Conservation (phyloP, 2,113 vertebrate species). For the Centropus unirufus region DNA sequence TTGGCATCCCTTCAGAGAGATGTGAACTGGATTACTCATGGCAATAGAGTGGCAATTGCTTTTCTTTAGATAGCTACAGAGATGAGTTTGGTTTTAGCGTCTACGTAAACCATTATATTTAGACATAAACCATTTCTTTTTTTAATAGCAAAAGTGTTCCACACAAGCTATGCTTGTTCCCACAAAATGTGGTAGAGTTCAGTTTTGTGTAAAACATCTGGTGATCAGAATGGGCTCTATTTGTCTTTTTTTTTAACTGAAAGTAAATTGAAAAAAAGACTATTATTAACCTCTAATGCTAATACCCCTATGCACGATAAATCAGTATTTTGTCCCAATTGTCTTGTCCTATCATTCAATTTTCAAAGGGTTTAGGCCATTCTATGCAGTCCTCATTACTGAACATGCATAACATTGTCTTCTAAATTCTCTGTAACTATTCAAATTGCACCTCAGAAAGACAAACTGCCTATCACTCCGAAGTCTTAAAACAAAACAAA, state of each 20-base stretch:
- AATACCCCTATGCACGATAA: background rate
- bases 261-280: background rate
- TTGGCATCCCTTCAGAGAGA: background rate
- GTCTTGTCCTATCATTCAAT: background rate
- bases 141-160: background rate
- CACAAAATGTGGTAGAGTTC: conserved; percentile 41
- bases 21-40: background rate
- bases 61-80: background rate
- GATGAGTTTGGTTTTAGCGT: background rate
- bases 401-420: conserved; percentile 66
- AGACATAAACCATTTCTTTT: background rate
- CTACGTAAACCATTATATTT: background rate
- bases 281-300: background rate
- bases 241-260: background rate
- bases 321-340: conserved; percentile 15
- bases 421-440: conserved; percentile 79
- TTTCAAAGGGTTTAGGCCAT: conserved; percentile 22
- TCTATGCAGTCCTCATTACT: conserved; percentile 44
- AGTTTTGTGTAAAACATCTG: conserved; percentile 21
- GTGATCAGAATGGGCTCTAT: background rate
- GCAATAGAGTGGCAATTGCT: background rate
- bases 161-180: conserved; percentile 23
- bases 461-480: conserved; percentile 78
- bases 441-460: conserved; percentile 76
- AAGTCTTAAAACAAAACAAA: conserved; percentile 84